Base-by-base conservation (phyloP, 2,888 invertebrate genomes). In the Abrostola tripartita region DNA sequence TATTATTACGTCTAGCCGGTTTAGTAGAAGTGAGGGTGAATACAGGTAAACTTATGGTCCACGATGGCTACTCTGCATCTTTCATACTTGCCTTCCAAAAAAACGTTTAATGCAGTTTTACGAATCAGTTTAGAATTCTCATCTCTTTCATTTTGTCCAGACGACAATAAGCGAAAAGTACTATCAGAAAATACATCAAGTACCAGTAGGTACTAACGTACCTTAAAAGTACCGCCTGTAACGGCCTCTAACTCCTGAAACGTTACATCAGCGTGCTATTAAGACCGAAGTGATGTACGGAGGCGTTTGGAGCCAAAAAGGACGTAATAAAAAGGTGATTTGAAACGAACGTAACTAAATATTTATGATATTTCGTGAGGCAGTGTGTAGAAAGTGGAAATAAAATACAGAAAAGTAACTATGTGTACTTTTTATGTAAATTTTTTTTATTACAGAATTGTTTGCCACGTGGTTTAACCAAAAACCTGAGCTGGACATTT, bases 261-360 rank as follows among this genome's bases (percentile, higher is more conserved):
- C 69, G 47, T 60, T 62, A 60, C 65, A 52, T 62, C 49, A 62
- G 40, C 59, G 12, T 10, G 10, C 44, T 54, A 54, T 73, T 65
- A 65, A 36, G 47, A 9, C 9, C 12, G 55, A 52, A 47, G 37
- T 35, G 35, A 50, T 53, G 47, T 57, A 41, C 44, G 14, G 36
- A 60, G 14, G 63, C 58, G 24, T 49, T 56, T 49, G 44, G 37
- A 58, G 38, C 7, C 24, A 37, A n/a, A 61, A 54, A 41, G 47
- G 38, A 9, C 47, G 42, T 65, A 62, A 61, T 67, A 71, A 71
- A 75, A 64, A 74, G 49, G 41, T 50, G 57, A 63, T 61, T 58
- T 9, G 6, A 54, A n/a, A n/a, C 47, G 24, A 11, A 37, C 24
- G 58, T 9, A 14, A 14, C 24, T 62, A 71, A 63, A 58, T 71